These are phyloP conservation scores for Eulemur rufifrons DNA, from an alignment of 2,113 vertebrate species.

Conservation along the genomic window DNA sequence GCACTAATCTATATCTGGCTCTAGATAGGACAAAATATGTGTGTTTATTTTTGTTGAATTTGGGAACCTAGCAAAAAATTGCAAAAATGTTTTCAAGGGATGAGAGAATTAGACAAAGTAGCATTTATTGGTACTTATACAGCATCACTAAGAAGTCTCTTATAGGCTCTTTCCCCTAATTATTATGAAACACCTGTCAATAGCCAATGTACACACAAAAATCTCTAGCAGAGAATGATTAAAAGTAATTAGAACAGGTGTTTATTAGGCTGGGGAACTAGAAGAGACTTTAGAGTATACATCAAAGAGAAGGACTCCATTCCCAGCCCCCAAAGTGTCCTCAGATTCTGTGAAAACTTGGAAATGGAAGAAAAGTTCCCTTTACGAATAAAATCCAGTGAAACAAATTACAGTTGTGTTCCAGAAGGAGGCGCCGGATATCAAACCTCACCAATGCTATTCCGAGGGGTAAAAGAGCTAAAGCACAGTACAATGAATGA, in stretches of 20 bases:
- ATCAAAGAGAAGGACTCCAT: background rate
- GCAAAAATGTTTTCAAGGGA: background rate
- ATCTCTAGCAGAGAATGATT: conserved; percentile 36
- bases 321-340: background rate
- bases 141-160: background rate
- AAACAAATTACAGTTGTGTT: background rate
- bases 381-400: background rate
- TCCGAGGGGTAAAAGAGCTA: background rate
- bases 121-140: background rate
- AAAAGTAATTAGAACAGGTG: conserved; percentile 59
- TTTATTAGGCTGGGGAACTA: conserved; percentile 41
- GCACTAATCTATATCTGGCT: background rate
- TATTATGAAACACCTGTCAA: conserved; percentile 37
- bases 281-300: background rate
- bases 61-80: background rate
- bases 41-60: background rate
- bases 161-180: background rate
- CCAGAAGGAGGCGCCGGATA: background rate
- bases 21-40: background rate
- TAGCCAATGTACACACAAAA: conserved; percentile 38
- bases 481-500: background rate
- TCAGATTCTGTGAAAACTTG: background rate
- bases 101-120: background rate
- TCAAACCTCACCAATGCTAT: background rate
- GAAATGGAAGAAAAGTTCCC: background rate